Percentiles rank a stretch among this genome's conserved stretches.
These are phyloP conservation scores for Sinodicranocentrus sp. DNA, from an alignment of 2,888 invertebrate genomes.

Conservation along the genomic window DNA sequence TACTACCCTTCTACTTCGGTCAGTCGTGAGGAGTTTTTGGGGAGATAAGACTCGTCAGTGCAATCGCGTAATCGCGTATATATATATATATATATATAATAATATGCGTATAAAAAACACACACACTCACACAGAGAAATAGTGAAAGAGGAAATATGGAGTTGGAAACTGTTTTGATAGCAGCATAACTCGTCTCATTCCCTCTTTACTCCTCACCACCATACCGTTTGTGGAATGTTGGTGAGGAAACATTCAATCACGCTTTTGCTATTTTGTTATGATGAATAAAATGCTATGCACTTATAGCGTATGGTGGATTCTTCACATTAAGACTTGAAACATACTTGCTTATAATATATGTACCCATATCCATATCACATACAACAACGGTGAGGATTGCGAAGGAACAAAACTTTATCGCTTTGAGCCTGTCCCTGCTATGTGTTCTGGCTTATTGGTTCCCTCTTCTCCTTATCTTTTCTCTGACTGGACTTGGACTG, in stretches of 20 bases:
- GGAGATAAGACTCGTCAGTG: no score
- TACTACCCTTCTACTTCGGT: background rate
- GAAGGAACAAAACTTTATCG: no score
- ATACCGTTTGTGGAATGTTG: background rate
- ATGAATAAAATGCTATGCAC: background rate
- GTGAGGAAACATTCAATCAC: constrained; percentile 5
- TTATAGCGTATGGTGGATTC: background rate
- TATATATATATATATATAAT: background rate
- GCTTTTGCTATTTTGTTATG: background rate
- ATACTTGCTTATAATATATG: no score
- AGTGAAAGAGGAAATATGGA: background rate
- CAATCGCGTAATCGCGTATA: no score
- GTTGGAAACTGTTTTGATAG: constrained; percentile 23
- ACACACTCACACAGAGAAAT: background rate
- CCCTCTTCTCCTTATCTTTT: no score
- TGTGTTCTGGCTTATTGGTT: no score
- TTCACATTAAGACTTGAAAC: no score
- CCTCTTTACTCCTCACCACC: constrained; percentile 1
- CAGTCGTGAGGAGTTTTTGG: background rate
- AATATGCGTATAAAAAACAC: background rate
- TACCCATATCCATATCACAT: no score
- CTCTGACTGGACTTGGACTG: no score
- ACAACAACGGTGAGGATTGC: no score
- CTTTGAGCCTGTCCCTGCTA: no score
- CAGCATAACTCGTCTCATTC: background rate